Evolutionary conservation across 2,797 vertebrate species (phyloP), one percentile per base, ranked within the genome.

Genomic region (Crypturellus tataupa): DNA sequence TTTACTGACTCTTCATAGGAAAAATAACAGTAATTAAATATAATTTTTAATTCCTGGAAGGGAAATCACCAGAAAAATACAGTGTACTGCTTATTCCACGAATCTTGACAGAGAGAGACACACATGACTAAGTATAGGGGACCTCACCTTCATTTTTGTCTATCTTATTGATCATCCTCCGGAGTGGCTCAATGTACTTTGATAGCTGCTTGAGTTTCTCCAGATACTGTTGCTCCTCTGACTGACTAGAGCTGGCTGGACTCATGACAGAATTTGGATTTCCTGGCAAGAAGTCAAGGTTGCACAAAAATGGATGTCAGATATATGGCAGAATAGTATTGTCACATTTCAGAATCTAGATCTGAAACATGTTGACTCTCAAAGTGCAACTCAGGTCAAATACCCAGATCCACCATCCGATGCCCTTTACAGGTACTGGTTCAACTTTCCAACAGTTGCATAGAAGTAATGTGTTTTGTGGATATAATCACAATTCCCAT

Each of bases 121-220:
- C 11, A 7, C 12, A 19, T 13, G 17, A 76, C 39, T 56, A 72
- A 78, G 40, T 15, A 59, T 0, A 92, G 27, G 53, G n/a, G 73
- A 79, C 21, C 83, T 89, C 78, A 99, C 99, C 99, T 99, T 99
- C 99, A 2, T 99, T 99, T 92, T 99, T 99, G 97, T 99, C 99
- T 25, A 99, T 99, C 97, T 99, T 99, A 98, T 99, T 99, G 97
- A 99, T 99, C 99, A 99, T 99, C 77, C 99, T 98, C 39, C 99
- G 98, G 49, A 99, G 97, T 1, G 99, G 99, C 82, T 99, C 99
- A 2, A 99, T 99, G 95, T 99, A 99, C 79, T 99, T 99, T 85
- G 99, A 99, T 0, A 99, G 97, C 92, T 99, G 99, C 75, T 99
- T 99, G 24, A 99, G 98, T 85, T 99, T 99, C 96, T 99, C 99